Base-by-base conservation (phyloP, 2,888 invertebrate species). In the Pegoplata infirma region DNA sequence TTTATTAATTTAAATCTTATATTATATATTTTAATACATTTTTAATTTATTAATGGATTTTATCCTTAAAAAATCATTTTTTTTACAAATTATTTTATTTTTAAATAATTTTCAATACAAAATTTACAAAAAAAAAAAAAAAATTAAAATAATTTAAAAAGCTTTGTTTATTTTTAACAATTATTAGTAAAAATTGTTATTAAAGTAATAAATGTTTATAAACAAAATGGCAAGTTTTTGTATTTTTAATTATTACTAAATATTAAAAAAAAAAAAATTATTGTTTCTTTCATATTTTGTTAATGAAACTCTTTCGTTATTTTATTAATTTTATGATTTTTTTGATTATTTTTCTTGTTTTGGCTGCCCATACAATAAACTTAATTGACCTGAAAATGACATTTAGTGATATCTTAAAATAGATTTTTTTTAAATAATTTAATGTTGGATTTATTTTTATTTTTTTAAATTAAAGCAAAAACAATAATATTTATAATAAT, bases 301-400 rank as follows among this genome's bases (percentile, higher is more conserved):
- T 32, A 58, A 66, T 64, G 64, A 76, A 76, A 76, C 58, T 63
- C 63, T 40, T 56, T 61, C n/a, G 46, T 49, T 61, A 49, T 49
- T 5, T 23, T 28, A 21, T 16, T 5, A 46, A 7, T 46, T 5
- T 46, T 63, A 25, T 6, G 6, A 14, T 23, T 19, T 32, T 63
- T 21, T 12, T 19, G 47, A 21, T 51, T 28, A 44, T 67, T 46
- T 46, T 64, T 14, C 28, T 28, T 32, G 36, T 28, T 36, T 67
- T 67, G 25, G 59, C 53, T 67, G 58, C 63, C 58, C 64, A 58
- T 56, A 53, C 46, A 32, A 71, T 66, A 40, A 40, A 28, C 8
- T 28, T 77, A 77, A 77, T 77, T 77, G 77, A 77, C 77, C 46
- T 64, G 25, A 73, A 58, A 77, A 73, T 68, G 51, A 63, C 68